phyloP scores from a whole-genome alignment of 2,888 invertebrate genomes.

The Euplexia lucipara region DNA sequence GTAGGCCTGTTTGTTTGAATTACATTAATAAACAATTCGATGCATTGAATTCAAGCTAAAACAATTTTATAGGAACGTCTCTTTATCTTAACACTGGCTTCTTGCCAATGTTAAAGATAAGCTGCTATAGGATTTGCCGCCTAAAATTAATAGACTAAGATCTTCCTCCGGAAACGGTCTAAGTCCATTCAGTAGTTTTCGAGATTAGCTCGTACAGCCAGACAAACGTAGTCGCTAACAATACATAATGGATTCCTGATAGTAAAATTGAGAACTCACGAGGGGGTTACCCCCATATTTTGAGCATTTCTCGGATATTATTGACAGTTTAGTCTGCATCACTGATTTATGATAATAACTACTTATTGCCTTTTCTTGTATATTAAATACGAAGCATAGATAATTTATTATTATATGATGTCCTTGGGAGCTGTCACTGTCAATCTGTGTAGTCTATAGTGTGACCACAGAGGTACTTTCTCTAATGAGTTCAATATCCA shows the following conservation, averaged over 20 bases:
- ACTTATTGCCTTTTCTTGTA: no score
- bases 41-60: background rate
- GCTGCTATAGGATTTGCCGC: background rate
- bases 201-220: slow-evolving; percentile 10
- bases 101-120: slow-evolving; percentile 9
- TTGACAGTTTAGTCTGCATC: no score
- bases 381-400: no score
- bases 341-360: no score
- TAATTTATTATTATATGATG: no score
- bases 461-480: no score
- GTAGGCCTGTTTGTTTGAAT: no score
- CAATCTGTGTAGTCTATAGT: no score
- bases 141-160: slow-evolving; percentile 20
- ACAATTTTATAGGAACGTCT: background rate
- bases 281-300: no score
- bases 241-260: background rate
- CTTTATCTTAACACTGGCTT: slow-evolving; percentile 1
- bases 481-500: no score
- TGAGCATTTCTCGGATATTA: no score
- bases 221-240: background rate
- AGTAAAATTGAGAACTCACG: background rate
- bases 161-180: slow-evolving; percentile 18
- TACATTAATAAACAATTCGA: background rate
- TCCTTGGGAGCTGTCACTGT: no score
- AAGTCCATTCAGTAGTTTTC: slow-evolving; percentile 8